phyloP scores from a whole-genome alignment of 2,888 invertebrate species.

The Argyresthia albistria region DNA sequence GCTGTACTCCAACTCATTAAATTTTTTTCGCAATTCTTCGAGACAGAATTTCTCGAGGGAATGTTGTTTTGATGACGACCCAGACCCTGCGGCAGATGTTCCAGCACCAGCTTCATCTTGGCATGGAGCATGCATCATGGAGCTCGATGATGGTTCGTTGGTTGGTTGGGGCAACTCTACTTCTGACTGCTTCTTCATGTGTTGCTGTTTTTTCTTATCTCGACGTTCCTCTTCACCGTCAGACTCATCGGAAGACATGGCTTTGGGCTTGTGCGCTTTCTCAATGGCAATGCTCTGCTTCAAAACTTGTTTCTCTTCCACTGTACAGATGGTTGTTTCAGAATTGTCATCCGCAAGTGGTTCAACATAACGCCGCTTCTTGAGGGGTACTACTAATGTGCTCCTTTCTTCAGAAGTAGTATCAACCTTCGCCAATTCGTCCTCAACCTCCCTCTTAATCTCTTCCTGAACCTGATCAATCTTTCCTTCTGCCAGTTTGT shows the following conservation, averaged over 20 bases:
- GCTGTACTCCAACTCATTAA: too few relatives aligned
- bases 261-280: constrained; percentile 9
- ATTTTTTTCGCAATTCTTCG: too few relatives aligned
- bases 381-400: constrained; percentile 7
- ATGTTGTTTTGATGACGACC: too few relatives aligned
- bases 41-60: too few relatives aligned
- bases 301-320: constrained; percentile 8
- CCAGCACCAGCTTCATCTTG: too few relatives aligned
- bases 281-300: constrained; percentile 7
- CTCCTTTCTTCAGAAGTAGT: too few relatives aligned
- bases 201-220: constrained; percentile 6
- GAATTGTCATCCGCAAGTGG: constrained; percentile 7
- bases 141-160: constrained; percentile 7
- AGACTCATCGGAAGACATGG: constrained; percentile 9
- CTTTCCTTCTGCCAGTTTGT: too few relatives aligned
- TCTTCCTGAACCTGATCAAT: too few relatives aligned
- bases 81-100: too few relatives aligned
- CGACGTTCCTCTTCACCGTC: constrained; percentile 6
- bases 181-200: constrained; percentile 7
- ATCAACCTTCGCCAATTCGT: too few relatives aligned
- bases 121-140: too few relatives aligned
- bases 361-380: constrained; percentile 8
- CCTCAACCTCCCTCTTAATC: too few relatives aligned
- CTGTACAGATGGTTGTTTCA: constrained; percentile 7
- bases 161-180: constrained; percentile 6